A percentile compares a stretch with the other conserved stretches of the same genome.
Conservation (phyloP, 2,113 vertebrate species). For the Heterotis niloticus region DNA sequence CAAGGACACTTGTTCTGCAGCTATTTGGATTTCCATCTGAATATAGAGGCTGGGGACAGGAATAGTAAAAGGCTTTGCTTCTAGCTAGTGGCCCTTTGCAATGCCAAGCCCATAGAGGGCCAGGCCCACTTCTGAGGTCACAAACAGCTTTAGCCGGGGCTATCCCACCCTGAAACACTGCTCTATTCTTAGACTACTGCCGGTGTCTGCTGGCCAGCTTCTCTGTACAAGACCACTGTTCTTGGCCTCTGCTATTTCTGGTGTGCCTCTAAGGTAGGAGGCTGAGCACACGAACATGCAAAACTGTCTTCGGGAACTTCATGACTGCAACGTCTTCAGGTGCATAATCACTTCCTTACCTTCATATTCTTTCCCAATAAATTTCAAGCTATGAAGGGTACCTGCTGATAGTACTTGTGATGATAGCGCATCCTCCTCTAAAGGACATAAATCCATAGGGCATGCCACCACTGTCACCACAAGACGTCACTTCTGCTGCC, state of each 20-base stretch:
- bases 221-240: neutral
- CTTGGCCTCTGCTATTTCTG: neutral
- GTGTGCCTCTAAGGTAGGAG: neutral
- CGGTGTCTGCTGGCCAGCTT: neutral
- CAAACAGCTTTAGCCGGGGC: conserved; percentile 29
- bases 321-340: neutral
- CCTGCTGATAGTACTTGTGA: no score
- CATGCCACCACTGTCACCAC: no score
- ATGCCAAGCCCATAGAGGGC: conserved; percentile 27
- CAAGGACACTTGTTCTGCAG: conserved; percentile 56
- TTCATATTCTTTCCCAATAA: no score
- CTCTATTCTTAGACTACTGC: conserved; percentile 47
- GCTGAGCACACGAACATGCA: neutral
- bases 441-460: neutral
- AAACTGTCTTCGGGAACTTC: neutral
- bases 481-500: neutral
- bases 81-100: conserved; percentile 20
- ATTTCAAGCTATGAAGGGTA: no score
- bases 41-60: conserved; percentile 42
- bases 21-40: conserved; percentile 66
- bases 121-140: conserved; percentile 30
- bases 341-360: no score
- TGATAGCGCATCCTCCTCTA: neutral
- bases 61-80: conserved; percentile 48
- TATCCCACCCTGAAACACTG: conserved; percentile 49